These are phyloP conservation scores for Ovibos moschatus DNA, from an alignment of 2,113 vertebrate genomes.

Conservation along the genomic window DNA sequence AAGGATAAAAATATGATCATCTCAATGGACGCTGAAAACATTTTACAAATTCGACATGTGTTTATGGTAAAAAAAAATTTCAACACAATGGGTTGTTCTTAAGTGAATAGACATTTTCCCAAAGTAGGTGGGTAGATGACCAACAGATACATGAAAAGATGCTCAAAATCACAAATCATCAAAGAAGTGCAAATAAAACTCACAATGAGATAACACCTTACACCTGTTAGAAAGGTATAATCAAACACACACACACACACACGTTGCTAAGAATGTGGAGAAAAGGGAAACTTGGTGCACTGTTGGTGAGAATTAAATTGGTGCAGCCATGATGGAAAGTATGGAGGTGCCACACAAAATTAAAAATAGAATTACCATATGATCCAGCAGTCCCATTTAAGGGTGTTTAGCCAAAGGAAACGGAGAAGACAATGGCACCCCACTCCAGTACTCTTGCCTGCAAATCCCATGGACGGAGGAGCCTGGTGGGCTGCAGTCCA, in stretches of 20 bases:
- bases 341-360: neutral
- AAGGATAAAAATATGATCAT: neutral
- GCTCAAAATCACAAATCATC: neutral
- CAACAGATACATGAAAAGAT: neutral
- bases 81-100: neutral
- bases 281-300: neutral
- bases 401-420: neutral
- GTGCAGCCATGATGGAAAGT: neutral
- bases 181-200: neutral
- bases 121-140: neutral
- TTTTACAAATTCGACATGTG: neutral
- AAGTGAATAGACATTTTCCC: neutral
- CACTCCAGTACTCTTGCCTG: too few relatives aligned
- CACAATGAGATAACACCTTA: neutral
- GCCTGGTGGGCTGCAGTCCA: too few relatives aligned
- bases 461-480: too few relatives aligned
- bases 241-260: neutral
- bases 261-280: neutral
- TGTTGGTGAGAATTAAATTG: neutral
- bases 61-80: neutral
- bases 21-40: neutral
- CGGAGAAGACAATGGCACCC: accelerated
- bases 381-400: neutral
- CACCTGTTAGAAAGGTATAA: neutral
- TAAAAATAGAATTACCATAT: neutral